Conservation (phyloP, 1,140 invertebrate species). For the Cyclargus thomasi region DNA sequence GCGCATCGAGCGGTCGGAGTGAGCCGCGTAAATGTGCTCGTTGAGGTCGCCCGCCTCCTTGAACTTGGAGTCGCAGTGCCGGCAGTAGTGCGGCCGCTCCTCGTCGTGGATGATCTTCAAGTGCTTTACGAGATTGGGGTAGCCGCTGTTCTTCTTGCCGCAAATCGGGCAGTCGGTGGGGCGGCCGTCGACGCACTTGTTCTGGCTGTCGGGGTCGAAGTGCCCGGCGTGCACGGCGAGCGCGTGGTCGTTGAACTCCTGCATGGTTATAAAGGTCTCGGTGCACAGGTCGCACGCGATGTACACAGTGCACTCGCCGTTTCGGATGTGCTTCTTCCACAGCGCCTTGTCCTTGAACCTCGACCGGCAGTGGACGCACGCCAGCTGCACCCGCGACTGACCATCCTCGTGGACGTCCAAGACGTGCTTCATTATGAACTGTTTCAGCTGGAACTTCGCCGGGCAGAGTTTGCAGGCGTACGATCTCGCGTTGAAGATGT, state of each 20-base stretch:
- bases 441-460: constrained; percentile 71
- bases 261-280: constrained; percentile 66
- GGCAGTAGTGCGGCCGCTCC: constrained; percentile 68
- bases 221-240: constrained; percentile 60
- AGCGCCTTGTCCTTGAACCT: constrained; percentile 64
- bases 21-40: constrained; percentile 68
- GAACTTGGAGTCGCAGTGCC: constrained; percentile 69
- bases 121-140: constrained; percentile 76
- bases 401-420: constrained; percentile 72
- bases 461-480: constrained; percentile 72
- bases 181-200: constrained; percentile 63
- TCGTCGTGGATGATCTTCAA: constrained; percentile 69
- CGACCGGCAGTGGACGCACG: constrained; percentile 64
- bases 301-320: constrained; percentile 69
- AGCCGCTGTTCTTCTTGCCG: constrained; percentile 71
- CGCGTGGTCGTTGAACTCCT: constrained; percentile 73
- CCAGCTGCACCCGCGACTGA: constrained; percentile 53
- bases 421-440: constrained; percentile 73
- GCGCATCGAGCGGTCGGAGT: constrained; percentile 54
- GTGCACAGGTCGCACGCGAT: constrained; percentile 72
- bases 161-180: constrained; percentile 73
- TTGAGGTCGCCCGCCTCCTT: constrained; percentile 66
- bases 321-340: constrained; percentile 70
- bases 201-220: constrained; percentile 60
- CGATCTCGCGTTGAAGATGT: constrained; percentile 69